phyloP scores from a whole-genome alignment of 2,113 vertebrate species.

The Limnothrissa miodon region DNA sequence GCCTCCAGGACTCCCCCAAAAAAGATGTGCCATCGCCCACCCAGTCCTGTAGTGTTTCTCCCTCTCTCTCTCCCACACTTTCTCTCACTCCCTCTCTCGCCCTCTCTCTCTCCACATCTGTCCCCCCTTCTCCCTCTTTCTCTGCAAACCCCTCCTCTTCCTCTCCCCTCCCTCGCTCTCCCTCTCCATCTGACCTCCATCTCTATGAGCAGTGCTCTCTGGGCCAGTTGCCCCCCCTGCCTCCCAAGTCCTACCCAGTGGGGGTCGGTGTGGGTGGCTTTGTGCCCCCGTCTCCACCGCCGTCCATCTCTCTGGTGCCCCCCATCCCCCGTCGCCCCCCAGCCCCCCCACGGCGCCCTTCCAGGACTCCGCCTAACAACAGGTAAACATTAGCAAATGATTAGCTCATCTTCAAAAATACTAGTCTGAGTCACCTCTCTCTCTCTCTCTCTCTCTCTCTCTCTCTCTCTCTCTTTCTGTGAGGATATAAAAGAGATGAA shows the following conservation, averaged over 20 bases:
- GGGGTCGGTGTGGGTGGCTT: slow-evolving; percentile 37
- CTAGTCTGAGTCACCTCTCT: too few species aligned
- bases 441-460: too few species aligned
- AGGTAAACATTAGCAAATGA: slow-evolving; percentile 57
- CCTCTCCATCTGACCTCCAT: slow-evolving; percentile 32
- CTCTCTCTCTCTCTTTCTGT: too few species aligned
- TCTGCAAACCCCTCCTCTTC: slow-evolving; percentile 30
- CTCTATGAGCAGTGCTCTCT: slow-evolving; percentile 46
- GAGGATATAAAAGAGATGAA: too few species aligned
- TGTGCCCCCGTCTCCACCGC: too few species aligned
- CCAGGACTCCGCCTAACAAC: slow-evolving; percentile 26
- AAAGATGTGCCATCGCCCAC: background rate
- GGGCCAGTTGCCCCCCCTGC: slow-evolving; percentile 62
- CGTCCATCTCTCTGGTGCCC: slow-evolving; percentile 45
- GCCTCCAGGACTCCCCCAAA: slow-evolving; percentile 23
- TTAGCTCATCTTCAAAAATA: too few species aligned
- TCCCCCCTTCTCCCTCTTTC: slow-evolving; percentile 27
- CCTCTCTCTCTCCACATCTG: slow-evolving; percentile 17
- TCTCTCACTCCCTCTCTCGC: slow-evolving; percentile 9
- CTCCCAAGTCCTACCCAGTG: slow-evolving; percentile 68
- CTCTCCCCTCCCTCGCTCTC: background rate
- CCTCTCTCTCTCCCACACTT: slow-evolving; percentile 20
- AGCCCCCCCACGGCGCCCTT: slow-evolving; percentile 29
- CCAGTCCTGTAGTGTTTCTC: slow-evolving; percentile 37
- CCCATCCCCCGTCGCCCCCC: slow-evolving; percentile 53